Base-by-base conservation (phyloP, 2,888 invertebrate species). In the Balanococcus diminutus region DNA sequence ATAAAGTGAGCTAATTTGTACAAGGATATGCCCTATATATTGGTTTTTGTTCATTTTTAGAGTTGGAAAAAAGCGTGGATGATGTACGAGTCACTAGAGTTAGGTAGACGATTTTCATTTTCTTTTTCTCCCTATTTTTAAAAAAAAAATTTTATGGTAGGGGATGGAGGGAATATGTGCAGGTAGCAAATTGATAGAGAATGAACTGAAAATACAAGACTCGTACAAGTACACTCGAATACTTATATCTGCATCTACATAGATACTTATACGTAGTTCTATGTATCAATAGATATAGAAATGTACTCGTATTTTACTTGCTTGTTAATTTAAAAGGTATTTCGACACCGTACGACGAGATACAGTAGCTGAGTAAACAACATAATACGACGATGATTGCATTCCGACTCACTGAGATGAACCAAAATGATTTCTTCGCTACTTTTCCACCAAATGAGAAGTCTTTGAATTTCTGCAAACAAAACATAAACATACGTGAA, bases 341-440 rank as follows among this genome's bases (percentile, higher is more conserved):
- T 0, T 91, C 90, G 87, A 92, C 92, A 61, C 89, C 88, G 9
- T 89, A 88, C 16, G 88, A 87, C 88, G 91, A 90, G 88, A 92
- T 90, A 84, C 90, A 86, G 90, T 90, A 94, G 0, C 95, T 93
- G 87, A 94, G 89, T 1, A 92, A 87, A 0, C 94, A 92, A 11
- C 94, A 93, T 0, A 92, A 86, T 0, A 94, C 90, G 0, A 95
- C 94, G 0, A 94, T 92, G 0, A 94, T 91, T 0, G 94, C 95
- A 89, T 95, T 95, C 87, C 95, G 91, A 0, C 92, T 92, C 0
- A 94, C 93, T 0, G 93, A 93, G 0, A 92, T 87, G 86, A 94
- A 92, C 93, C 94, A 94, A 11, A 94, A 88, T 19, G 90, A 87
- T 87, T 91, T 92, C 25, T 89, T 88, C 22, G 89, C 89, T 19